These are phyloP conservation scores for Allacma fusca DNA, from an alignment of 2,888 invertebrate species.

Conservation along the genomic window DNA sequence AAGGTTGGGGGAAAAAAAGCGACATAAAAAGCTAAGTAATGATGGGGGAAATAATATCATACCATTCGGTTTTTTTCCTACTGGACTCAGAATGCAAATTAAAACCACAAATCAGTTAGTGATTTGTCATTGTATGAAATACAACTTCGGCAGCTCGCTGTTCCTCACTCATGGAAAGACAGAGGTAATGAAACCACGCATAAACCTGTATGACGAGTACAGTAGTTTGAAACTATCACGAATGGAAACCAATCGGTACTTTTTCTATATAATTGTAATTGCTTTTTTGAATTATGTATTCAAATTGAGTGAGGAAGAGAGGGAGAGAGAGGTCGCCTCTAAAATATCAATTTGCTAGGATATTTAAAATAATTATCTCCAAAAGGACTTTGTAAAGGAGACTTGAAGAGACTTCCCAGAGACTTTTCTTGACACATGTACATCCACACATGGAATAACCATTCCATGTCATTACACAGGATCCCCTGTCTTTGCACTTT, in stretches of 20 bases:
- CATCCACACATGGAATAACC: no score
- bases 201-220: neutral
- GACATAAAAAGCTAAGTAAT: neutral
- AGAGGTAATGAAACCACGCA: neutral
- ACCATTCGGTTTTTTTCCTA: neutral
- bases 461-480: no score
- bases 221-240: neutral
- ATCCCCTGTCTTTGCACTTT: no score
- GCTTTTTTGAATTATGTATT: neutral
- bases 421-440: no score
- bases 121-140: slow-evolving; percentile 1
- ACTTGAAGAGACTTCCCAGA: no score
- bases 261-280: neutral
- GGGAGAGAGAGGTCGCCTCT: neutral
- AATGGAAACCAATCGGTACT: neutral
- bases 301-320: neutral
- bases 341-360: neutral
- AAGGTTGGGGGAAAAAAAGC: neutral
- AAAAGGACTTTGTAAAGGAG: no score
- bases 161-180: neutral
- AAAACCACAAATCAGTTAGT: neutral
- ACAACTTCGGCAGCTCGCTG: neutral
- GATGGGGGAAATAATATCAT: neutral
- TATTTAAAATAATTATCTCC: no score
- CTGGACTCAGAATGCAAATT: slow-evolving; percentile 6